phyloP scores from a whole-genome alignment of 1,140 invertebrate genomes.

The Pinna nobilis region DNA sequence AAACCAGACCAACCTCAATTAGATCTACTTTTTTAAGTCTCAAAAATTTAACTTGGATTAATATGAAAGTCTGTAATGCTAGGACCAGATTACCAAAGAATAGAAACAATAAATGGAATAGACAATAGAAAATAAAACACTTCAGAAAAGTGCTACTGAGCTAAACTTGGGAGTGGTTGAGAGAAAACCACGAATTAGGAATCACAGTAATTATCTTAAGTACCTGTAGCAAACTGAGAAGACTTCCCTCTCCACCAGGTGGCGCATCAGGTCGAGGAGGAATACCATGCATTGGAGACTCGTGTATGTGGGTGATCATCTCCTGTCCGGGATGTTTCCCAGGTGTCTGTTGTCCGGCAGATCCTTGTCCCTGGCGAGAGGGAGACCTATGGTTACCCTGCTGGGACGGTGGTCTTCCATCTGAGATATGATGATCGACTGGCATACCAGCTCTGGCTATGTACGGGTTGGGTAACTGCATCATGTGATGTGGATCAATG shows the following conservation, averaged over 20 bases:
- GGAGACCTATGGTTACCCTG: slow-evolving; percentile 15
- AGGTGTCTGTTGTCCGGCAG: not conserved
- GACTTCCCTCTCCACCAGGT: slow-evolving; percentile 49
- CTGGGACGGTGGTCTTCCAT: slow-evolving; percentile 30
- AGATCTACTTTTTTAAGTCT: too few species aligned
- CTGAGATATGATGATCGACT: slow-evolving; percentile 44
- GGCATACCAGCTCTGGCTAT: slow-evolving; percentile 37
- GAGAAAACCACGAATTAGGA: not conserved
- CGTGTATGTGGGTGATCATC: not conserved
- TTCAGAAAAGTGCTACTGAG: not conserved
- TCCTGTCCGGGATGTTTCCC: slow-evolving; percentile 1
- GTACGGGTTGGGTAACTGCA: slow-evolving; percentile 21
- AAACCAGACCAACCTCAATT: too few species aligned
- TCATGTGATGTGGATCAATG: slow-evolving; percentile 40
- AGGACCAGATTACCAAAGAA: too few species aligned
- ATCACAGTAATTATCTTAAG: too few species aligned
- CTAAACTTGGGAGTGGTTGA: not conserved
- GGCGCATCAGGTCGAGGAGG: slow-evolving; percentile 12
- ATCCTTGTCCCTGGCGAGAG: not conserved
- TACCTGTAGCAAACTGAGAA: slow-evolving; percentile 55
- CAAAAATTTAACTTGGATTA: too few species aligned
- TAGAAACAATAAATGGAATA: too few species aligned
- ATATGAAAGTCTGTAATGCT: too few species aligned
- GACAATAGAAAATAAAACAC: not conserved
- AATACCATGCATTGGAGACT: slow-evolving; percentile 13